Conservation (phyloP, 2,888 invertebrate genomes). For the Zhengitettix transpicula region DNA sequence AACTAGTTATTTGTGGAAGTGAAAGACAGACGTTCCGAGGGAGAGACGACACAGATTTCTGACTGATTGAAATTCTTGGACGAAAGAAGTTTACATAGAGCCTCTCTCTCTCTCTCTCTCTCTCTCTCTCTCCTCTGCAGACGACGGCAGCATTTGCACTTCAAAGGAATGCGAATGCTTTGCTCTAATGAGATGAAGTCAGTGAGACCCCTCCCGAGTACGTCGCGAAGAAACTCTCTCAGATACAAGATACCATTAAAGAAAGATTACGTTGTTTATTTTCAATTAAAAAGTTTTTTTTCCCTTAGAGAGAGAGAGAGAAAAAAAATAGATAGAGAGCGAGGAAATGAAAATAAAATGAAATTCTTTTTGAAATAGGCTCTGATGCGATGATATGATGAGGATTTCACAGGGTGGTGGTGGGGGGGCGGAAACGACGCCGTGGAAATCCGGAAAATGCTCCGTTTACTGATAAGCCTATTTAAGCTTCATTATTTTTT, state of each 20-base stretch:
- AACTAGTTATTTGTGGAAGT: background rate
- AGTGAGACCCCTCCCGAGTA: background rate
- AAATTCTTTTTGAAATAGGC: no score
- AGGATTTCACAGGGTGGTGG: no score
- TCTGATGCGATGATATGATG: no score
- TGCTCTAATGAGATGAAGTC: constrained; percentile 9
- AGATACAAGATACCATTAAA: constrained; percentile 4
- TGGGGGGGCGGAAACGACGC: no score
- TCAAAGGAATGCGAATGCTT: constrained; percentile 7
- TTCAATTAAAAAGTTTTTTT: constrained; percentile 3
- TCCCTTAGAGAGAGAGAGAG: background rate
- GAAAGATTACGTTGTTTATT: constrained; percentile 9
- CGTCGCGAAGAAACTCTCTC: background rate
- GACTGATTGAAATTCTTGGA: constrained; percentile 7
- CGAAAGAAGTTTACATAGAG: constrained; percentile 6
- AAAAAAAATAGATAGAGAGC: background rate
- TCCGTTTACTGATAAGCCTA: no score
- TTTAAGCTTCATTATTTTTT: no score
- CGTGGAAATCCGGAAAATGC: no score
- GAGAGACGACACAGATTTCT: constrained; percentile 4
- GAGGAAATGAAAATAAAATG: no score
- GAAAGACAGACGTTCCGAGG: background rate
- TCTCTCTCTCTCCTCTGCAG: background rate
- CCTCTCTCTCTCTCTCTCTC: no score
- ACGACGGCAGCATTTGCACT: constrained; percentile 8